Evolutionary conservation across 1,140 invertebrate genomes (phyloP).

Genomic region (Steinernema khuongi): DNA sequence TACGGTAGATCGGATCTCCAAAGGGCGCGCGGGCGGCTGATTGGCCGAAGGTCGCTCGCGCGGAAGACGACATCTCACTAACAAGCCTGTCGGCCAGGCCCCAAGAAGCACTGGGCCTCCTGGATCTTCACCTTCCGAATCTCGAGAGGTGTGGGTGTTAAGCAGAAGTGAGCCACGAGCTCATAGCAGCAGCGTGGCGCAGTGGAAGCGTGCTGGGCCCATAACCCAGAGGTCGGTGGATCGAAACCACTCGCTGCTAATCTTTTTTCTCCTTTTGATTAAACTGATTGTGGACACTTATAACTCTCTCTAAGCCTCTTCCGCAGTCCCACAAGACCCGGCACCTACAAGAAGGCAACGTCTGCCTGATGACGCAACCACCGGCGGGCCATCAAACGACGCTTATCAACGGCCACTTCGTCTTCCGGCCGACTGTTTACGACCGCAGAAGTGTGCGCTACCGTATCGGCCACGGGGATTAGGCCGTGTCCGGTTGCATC

Average conservation of each 20-base stretch:
- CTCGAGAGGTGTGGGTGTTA: too few relatives aligned
- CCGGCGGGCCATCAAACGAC: not conserved
- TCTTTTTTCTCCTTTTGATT: too few relatives aligned
- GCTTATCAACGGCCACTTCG: not conserved
- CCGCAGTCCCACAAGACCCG: too few relatives aligned
- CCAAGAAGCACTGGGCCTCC: too few relatives aligned
- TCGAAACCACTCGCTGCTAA: constrained; percentile 88
- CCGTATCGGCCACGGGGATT: not conserved
- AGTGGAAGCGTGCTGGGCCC: constrained; percentile 93
- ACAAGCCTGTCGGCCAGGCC: too few relatives aligned
- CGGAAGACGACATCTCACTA: too few relatives aligned
- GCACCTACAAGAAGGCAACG: not conserved
- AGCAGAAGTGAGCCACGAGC: too few relatives aligned
- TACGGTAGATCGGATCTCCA: constrained; percentile 7
- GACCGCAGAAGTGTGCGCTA: not conserved
- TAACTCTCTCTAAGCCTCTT: too few relatives aligned
- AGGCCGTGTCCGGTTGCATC: not conserved
- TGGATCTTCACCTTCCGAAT: too few relatives aligned
- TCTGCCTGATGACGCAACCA: constrained; percentile 8
- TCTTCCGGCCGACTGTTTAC: not conserved
- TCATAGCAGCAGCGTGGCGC: constrained; percentile 94
- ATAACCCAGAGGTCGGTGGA: constrained; percentile 93
- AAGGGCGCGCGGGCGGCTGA: too few relatives aligned
- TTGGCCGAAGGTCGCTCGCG: too few relatives aligned
- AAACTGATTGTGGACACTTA: too few relatives aligned